phyloP scores from a whole-genome alignment of 1,140 invertebrate species.

The Patella vulgata region DNA sequence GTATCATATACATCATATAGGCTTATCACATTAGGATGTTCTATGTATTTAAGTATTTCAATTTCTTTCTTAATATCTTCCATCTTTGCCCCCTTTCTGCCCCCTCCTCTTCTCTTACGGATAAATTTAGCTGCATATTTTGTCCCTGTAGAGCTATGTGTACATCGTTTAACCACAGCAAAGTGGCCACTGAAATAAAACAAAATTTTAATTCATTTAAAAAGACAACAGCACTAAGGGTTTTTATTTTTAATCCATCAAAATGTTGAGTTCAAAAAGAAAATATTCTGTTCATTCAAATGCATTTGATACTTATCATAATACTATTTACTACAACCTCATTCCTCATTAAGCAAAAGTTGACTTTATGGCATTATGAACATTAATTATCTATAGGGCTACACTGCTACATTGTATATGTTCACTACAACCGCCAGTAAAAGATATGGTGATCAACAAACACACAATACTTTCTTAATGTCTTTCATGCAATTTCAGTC shows the following conservation, averaged over 20 bases:
- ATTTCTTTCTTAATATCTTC: conserved; percentile 72
- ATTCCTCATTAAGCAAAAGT: too few species aligned
- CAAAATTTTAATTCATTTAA: conserved; percentile 16
- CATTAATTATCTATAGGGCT: too few species aligned
- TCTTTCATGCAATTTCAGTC: too few species aligned
- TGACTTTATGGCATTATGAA: too few species aligned
- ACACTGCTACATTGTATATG: too few species aligned
- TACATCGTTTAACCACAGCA: conserved; percentile 88
- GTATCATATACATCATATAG: conserved; percentile 71
- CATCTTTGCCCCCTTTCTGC: conserved; percentile 54
- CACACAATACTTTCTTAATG: too few species aligned
- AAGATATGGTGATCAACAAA: too few species aligned
- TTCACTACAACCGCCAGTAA: too few species aligned
- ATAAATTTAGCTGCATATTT: conserved; percentile 97
- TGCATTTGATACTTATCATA: too few species aligned
- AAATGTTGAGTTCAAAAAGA: too few species aligned
- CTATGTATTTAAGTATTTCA: conserved; percentile 68
- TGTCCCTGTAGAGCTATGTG: conserved; percentile 82
- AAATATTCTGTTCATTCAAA: background rate
- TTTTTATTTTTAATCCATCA: too few species aligned
- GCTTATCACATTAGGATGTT: conserved; percentile 71
- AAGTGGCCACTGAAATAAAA: conserved; percentile 86
- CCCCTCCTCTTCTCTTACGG: conserved; percentile 78
- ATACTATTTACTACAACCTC: too few species aligned
- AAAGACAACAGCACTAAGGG: conserved; percentile 1